These are phyloP conservation scores for Protosalanx chinensis DNA, from an alignment of 2,797 vertebrate species.

Conservation along the genomic window DNA sequence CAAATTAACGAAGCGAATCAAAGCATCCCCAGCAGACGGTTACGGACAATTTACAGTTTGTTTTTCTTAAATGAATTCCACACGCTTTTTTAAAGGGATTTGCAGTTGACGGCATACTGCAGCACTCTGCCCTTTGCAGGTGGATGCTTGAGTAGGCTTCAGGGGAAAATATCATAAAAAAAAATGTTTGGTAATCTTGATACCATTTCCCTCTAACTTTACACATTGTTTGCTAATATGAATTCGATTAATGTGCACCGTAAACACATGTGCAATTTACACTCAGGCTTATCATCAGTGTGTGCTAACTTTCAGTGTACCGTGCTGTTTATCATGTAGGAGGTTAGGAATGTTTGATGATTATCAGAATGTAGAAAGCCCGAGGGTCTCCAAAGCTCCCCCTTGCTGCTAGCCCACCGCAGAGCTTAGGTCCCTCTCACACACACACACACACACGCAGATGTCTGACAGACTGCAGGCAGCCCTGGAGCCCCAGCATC, in stretches of 20 bases:
- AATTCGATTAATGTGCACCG: neutral
- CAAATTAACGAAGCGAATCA: constrained; percentile 63
- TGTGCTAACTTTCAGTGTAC: too few relatives aligned
- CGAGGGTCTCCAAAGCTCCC: constrained; percentile 14
- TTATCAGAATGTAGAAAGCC: constrained; percentile 20
- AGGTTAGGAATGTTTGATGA: constrained; percentile 1
- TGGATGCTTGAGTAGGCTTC: constrained; percentile 41
- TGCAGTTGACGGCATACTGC: constrained; percentile 32
- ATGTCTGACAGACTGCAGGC: constrained; percentile 50
- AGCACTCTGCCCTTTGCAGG: constrained; percentile 33
- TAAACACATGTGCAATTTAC: neutral
- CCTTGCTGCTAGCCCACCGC: constrained; percentile 20
- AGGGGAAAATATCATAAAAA: constrained; percentile 20
- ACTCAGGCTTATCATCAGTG: too few relatives aligned
- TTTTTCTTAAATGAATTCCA: constrained; percentile 60
- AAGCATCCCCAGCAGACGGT: constrained; percentile 55
- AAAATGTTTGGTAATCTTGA: neutral
- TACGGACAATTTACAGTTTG: constrained; percentile 62
- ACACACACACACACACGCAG: constrained; percentile 43
- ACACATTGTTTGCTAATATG: neutral
- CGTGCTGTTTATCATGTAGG: neutral
- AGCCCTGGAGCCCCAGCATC: constrained; percentile 57
- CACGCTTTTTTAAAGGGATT: constrained; percentile 34
- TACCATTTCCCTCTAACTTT: neutral
- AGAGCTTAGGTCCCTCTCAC: constrained; percentile 25